These are phyloP conservation scores for Passer montanus DNA, from an alignment of 2,113 vertebrate genomes.

Conservation along the genomic window DNA sequence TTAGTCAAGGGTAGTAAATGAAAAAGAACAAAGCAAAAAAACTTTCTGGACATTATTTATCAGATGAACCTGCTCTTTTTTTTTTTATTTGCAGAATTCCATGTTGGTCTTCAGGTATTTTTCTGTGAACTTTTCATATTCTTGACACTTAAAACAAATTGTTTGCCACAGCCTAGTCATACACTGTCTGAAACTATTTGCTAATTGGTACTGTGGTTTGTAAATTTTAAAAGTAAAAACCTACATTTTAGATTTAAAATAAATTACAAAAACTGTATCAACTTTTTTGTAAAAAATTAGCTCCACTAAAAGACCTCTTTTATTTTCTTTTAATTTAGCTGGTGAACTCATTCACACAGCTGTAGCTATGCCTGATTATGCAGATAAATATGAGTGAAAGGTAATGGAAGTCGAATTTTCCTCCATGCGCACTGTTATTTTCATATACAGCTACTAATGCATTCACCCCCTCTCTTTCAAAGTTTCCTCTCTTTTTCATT, in stretches of 20 bases:
- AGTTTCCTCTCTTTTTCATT: neutral
- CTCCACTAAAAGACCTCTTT: neutral
- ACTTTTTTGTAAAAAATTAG: neutral
- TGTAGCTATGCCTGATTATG: neutral
- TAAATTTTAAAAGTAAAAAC: neutral
- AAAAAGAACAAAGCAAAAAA: neutral
- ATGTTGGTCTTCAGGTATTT: neutral
- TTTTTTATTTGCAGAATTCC: neutral
- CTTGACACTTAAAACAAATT: neutral
- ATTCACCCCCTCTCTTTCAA: neutral
- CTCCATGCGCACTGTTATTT: neutral
- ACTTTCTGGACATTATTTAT: neutral
- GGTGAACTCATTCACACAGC: constrained; percentile 5
- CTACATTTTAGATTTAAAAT: neutral
- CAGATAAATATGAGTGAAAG: neutral
- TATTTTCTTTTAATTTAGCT: constrained; percentile 13
- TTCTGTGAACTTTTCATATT: neutral
- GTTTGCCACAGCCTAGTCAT: neutral
- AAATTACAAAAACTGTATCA: neutral
- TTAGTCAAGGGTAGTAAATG: neutral
- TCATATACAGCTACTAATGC: neutral
- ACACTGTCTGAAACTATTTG: neutral
- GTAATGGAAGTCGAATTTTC: neutral
- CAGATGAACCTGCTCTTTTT: neutral
- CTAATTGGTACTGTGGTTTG: neutral